A percentile compares a stretch with the other conserved stretches of the same genome.
phyloP scores from a whole-genome alignment of 1,140 invertebrate species.

The Macrotrachela quadricornifera region DNA sequence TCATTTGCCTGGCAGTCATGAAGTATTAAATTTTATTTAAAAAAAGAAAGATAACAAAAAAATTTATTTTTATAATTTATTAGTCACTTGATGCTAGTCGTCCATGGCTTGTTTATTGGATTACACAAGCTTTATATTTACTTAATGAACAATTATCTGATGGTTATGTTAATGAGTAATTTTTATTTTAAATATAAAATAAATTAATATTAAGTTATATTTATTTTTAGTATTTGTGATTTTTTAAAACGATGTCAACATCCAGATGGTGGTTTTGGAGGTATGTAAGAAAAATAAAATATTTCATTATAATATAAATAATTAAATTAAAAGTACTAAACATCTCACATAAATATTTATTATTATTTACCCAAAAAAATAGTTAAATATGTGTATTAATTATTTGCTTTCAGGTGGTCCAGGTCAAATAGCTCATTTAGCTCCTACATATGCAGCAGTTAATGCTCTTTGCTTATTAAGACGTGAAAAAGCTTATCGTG shows the following conservation, averaged over 20 bases:
- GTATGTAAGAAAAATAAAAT: no score
- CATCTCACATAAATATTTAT: no score
- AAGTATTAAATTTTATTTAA: not conserved
- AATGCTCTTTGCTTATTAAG: conserved; percentile 71
- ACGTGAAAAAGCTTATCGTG: conserved; percentile 57
- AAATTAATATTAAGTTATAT: not conserved
- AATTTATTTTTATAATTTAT: conserved; percentile 11
- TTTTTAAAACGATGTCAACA: conserved; percentile 48
- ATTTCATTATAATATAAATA: no score
- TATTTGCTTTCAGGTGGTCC: conserved; percentile 42
- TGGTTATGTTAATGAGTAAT: conserved; percentile 42
- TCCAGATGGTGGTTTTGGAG: conserved; percentile 60
- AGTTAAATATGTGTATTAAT: no score
- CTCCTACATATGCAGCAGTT: conserved; percentile 85
- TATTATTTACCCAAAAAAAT: no score
- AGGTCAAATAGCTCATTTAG: conserved; percentile 67
- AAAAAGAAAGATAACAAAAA: not conserved
- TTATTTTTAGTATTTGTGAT: conserved; percentile 20
- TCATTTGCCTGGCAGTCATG: conserved; percentile 33
- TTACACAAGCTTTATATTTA: conserved; percentile 62
- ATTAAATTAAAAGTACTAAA: no score
- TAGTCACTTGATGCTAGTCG: conserved; percentile 70
- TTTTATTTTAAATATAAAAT: conserved; percentile 22
- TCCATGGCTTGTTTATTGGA: conserved; percentile 88
- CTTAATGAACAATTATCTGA: conserved; percentile 47